Percentiles rank a stretch among this genome's conserved stretches.
phyloP scores from a whole-genome alignment of 1,140 invertebrate genomes.

The Lepidostoma basale region DNA sequence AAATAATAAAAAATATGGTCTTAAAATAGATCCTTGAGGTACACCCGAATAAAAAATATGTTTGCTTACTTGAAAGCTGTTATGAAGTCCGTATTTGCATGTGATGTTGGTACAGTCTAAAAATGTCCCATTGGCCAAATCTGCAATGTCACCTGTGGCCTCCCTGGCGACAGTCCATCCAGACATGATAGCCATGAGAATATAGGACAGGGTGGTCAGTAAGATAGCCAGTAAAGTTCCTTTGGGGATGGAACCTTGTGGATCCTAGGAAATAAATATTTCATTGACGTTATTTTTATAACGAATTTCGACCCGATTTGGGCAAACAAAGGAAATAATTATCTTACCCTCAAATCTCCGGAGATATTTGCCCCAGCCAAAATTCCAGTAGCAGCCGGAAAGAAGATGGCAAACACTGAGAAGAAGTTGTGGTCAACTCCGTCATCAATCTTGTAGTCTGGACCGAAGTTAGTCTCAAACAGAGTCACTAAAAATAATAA shows the following conservation, averaged over 20 bases:
- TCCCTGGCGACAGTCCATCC: conserved; percentile 77
- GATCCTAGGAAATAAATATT: conserved; percentile 72
- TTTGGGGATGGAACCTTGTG: conserved; percentile 86
- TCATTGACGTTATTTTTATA: neutral
- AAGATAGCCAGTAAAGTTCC: conserved; percentile 89
- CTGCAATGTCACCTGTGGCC: conserved; percentile 71
- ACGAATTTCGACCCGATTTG: neutral
- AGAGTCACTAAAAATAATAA: conserved; percentile 67
- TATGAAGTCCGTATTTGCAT: conserved; percentile 80
- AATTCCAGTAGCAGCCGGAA: conserved; percentile 96
- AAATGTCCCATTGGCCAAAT: conserved; percentile 61
- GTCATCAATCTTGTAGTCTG: conserved; percentile 76
- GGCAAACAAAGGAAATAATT: too few relatives aligned
- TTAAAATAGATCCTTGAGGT: too few relatives aligned
- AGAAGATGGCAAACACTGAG: conserved; percentile 95
- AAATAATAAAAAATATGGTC: too few relatives aligned
- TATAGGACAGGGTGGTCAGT: conserved; percentile 82
- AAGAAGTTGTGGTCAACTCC: conserved; percentile 84
- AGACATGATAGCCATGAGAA: conserved; percentile 79
- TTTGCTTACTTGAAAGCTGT: conserved; percentile 76
- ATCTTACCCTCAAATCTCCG: conserved; percentile 82
- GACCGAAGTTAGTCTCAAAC: conserved; percentile 72
- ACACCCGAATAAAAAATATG: neutral
- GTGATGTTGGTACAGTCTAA: conserved; percentile 56
- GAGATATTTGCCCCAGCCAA: conserved; percentile 93